These are phyloP conservation scores for Salvelinus alpinus DNA, from an alignment of 2,113 vertebrate species.

Conservation along the genomic window DNA sequence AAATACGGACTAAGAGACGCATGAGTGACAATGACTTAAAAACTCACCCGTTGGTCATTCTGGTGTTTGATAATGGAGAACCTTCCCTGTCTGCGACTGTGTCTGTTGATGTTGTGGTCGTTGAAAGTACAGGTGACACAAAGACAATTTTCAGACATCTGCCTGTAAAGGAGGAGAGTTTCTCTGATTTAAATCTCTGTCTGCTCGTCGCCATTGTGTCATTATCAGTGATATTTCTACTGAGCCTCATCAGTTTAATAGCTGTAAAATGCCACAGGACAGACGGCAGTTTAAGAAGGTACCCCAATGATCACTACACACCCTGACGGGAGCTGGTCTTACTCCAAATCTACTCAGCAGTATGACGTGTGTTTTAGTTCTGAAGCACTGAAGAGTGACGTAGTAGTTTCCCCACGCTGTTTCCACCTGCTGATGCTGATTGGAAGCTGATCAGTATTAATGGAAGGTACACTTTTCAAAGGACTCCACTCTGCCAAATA, in stretches of 20 bases:
- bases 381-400: conserved; percentile 43
- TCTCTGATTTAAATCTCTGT: conserved; percentile 71
- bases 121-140: conserved; percentile 42
- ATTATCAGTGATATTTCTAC: conserved; percentile 70
- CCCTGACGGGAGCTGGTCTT: conserved; percentile 55
- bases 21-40: too few species aligned
- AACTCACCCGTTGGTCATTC: too few species aligned
- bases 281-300: conserved; percentile 29
- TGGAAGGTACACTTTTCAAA: conserved; percentile 17
- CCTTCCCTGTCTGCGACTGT: conserved; percentile 71
- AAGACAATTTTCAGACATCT: not conserved
- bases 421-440: conserved; percentile 5
- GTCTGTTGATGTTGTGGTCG: conserved; percentile 66
- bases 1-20: conserved; percentile 15
- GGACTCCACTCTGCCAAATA: conserved; percentile 17
- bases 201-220: conserved; percentile 71
- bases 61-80: conserved; percentile 59
- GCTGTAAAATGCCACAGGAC: conserved; percentile 43
- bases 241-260: conserved; percentile 46
- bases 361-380: conserved; percentile 52
- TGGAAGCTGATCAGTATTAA: not conserved
- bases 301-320: conserved; percentile 47
- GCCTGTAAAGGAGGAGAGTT: conserved; percentile 23
- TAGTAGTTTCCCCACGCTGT: conserved; percentile 32
- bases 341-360: conserved; percentile 52